Conservation (phyloP, 1,140 invertebrate genomes). For the Heliconius himera region DNA sequence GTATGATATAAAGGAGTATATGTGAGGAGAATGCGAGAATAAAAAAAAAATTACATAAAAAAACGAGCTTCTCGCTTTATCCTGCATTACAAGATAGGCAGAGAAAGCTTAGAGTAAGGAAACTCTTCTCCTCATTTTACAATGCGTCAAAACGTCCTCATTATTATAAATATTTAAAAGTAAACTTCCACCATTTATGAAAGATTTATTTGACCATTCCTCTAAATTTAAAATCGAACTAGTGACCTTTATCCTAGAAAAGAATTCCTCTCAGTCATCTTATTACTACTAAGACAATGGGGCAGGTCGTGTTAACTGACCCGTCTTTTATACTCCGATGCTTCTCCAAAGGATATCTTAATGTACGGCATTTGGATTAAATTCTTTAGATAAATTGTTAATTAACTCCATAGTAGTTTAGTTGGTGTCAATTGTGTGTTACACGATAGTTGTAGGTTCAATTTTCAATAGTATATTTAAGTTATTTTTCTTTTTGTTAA, state of each 20-base stretch:
- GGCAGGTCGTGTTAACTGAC: conserved; percentile 19
- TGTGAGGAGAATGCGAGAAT: too few species aligned
- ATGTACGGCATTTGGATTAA: background rate
- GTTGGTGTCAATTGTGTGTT: background rate
- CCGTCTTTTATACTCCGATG: conserved; percentile 8
- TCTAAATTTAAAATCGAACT: background rate
- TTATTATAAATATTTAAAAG: too few species aligned
- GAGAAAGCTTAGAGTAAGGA: too few species aligned
- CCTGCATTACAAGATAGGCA: background rate
- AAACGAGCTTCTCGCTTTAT: too few species aligned
- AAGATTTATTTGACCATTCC: background rate
- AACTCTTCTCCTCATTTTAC: too few species aligned
- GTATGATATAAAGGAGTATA: too few species aligned
- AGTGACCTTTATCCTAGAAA: background rate
- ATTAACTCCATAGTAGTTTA: background rate
- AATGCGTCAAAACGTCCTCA: too few species aligned
- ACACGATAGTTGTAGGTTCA: too few species aligned
- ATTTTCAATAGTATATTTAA: too few species aligned
- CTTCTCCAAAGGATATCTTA: background rate
- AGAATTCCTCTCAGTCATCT: background rate
- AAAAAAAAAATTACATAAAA: too few species aligned
- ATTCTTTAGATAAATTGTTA: background rate
- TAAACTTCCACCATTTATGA: too few species aligned
- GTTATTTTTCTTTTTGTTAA: too few species aligned
- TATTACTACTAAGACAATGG: background rate